Percentiles rank a stretch among this genome's conserved stretches.
Conservation (phyloP, 2,797 vertebrate species). For the Adrianichthys oophorus region DNA sequence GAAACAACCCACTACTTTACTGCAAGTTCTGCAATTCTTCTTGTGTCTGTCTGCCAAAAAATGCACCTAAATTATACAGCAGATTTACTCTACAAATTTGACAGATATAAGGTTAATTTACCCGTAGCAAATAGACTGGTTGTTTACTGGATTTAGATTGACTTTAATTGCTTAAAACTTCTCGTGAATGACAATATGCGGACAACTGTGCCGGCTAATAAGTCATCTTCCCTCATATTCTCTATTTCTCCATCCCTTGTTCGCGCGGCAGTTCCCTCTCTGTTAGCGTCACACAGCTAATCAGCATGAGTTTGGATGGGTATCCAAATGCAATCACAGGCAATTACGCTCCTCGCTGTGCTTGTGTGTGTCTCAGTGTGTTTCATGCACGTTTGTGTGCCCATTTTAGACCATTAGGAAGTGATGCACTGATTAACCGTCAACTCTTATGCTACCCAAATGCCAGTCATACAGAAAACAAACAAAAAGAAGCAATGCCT, state of each 20-base stretch:
- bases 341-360: constrained; percentile 62
- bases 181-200: constrained; percentile 54
- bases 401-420: constrained; percentile 56
- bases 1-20: too few relatives aligned
- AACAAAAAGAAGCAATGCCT: constrained; percentile 33
- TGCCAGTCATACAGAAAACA: constrained; percentile 55
- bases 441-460: constrained; percentile 50
- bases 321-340: constrained; percentile 69
- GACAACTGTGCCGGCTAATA: constrained; percentile 50
- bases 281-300: constrained; percentile 43
- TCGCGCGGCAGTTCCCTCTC: constrained; percentile 28
- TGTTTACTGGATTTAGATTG: constrained; percentile 23
- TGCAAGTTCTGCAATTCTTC: too few relatives aligned
- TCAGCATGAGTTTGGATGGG: constrained; percentile 55
- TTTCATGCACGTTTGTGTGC: constrained; percentile 27
- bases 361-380: constrained; percentile 14
- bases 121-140: constrained; percentile 20
- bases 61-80: background rate
- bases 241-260: constrained; percentile 11
- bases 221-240: constrained; percentile 29
- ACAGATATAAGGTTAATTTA: constrained; percentile 29
- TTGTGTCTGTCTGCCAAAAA: background rate
- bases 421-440: constrained; percentile 60
- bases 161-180: constrained; percentile 52
- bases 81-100: constrained; percentile 11